Base-by-base conservation (phyloP, 2,113 vertebrate genomes). In the Oreamnos americanus region DNA sequence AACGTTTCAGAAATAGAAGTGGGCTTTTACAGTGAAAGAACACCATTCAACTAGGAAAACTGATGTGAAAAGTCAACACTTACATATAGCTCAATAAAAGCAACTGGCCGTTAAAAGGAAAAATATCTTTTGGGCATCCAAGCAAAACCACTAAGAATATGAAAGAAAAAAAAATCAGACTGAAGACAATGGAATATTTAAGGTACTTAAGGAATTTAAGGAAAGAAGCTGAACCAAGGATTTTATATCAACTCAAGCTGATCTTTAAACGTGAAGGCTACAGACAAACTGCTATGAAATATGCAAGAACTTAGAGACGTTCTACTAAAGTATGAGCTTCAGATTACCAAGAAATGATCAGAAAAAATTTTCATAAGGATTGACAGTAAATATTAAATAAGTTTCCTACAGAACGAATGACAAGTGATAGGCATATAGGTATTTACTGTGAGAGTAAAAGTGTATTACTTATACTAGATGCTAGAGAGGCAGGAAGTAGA, bases 191-290 rank as follows among this genome's bases (percentile, higher is more conserved):
- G 76, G 45, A 87, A 83, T 83, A 84, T 51, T 30, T 76, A 83
- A 84, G 43, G 67, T 85, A 58, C 11, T 79, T 26, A 25, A 47
- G 19, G 45, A 58, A 39, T 71, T 89, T 26, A 45, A 47, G 36
- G 53, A 49, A 62, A 92, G 51, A 81, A 36, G 17, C 14, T 85
- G 19, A 67, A 36, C 36, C 67, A 81, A 55, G n/a, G 28, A 90
- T 86, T 93, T 89, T 47, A 71, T 39, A 71, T 60, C 62, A 71
- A 90, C 43, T 89, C 36, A 90, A 90, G 43, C 7, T 87, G 30
- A 87, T 87, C 58, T 90, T 86, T 86, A 92, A 81, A 95, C 28
- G 45, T 89, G 78, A 95, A 90, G 43, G n/a, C n/a, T 84, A 88
- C 5, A 85, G 19, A 51, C 60, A 81, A 79, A 93, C 21, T 88